Conservation (phyloP, 2,113 vertebrate genomes). For the Cyphomyrus plagiostoma region DNA sequence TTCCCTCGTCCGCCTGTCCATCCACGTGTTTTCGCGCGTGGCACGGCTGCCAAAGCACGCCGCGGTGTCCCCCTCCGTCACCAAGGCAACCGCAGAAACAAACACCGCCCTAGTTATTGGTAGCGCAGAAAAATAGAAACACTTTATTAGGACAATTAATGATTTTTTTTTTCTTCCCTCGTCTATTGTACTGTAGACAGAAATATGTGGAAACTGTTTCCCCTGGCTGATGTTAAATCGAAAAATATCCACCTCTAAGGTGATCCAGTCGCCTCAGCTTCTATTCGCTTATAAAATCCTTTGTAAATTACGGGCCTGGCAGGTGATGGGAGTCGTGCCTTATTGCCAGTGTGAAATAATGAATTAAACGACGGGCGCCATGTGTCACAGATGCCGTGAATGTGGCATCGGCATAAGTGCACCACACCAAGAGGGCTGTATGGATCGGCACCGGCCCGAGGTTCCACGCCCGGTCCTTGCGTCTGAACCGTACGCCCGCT, state of each 20-base stretch:
- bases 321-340: neutral
- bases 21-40: slow-evolving; percentile 1
- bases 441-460: neutral
- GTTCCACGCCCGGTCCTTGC: neutral
- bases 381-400: neutral
- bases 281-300: neutral
- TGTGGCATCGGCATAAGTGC: neutral
- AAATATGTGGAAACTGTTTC: slow-evolving; percentile 14
- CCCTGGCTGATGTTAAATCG: neutral
- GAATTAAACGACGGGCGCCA: neutral
- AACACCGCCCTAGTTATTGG: slow-evolving; percentile 29
- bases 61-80: slow-evolving; percentile 27
- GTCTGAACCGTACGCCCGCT: neutral
- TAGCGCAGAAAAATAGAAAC: slow-evolving; percentile 23
- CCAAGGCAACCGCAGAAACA: slow-evolving; percentile 40
- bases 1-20: neutral
- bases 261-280: neutral
- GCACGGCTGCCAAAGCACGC: slow-evolving; percentile 10
- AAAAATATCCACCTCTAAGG: neutral
- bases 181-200: neutral
- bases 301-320: neutral
- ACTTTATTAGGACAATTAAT: slow-evolving; percentile 29
- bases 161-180: neutral
- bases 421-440: neutral
- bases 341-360: neutral